Evolutionary conservation across 2,888 invertebrate species (phyloP).

Genomic region (Agrilus mali): DNA sequence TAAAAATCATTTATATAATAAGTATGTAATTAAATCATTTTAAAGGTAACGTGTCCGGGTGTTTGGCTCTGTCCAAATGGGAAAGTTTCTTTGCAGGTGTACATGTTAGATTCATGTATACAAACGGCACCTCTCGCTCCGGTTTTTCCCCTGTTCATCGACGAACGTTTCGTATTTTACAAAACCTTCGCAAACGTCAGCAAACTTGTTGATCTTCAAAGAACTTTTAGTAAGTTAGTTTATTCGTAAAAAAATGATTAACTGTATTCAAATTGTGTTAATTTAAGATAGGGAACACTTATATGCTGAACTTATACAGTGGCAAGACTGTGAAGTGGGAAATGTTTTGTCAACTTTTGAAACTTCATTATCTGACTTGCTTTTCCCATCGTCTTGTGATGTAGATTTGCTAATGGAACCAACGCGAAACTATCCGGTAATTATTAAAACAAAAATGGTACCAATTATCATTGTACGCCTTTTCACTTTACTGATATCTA

Average conservation of each 20-base stretch:
- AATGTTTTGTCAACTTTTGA: slow-evolving; percentile 50
- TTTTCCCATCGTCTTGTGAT: slow-evolving; percentile 48
- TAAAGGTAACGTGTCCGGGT: slow-evolving; percentile 69
- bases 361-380: slow-evolving; percentile 47
- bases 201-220: slow-evolving; percentile 35
- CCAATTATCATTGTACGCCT: not conserved
- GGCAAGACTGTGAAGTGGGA: slow-evolving; percentile 37
- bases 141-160: slow-evolving; percentile 56
- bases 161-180: slow-evolving; percentile 59
- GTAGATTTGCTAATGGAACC: slow-evolving; percentile 58
- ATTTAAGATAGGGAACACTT: slow-evolving; percentile 43
- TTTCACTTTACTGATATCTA: not conserved
- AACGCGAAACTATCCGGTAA: slow-evolving; percentile 52
- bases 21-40: slow-evolving; percentile 3
- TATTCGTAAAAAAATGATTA: not conserved
- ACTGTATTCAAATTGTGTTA: not conserved
- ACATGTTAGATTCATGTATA: slow-evolving; percentile 53
- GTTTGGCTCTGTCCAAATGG: slow-evolving; percentile 75
- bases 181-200: slow-evolving; percentile 39
- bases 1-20: slow-evolving; percentile 3
- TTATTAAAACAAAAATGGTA: slow-evolving; percentile 10
- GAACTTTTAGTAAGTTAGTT: slow-evolving; percentile 32
- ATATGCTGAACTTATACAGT: slow-evolving; percentile 53
- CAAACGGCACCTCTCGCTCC: slow-evolving; percentile 55
- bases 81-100: slow-evolving; percentile 57